Conservation (phyloP, 2,113 vertebrate species). For the Rhea pennata region DNA sequence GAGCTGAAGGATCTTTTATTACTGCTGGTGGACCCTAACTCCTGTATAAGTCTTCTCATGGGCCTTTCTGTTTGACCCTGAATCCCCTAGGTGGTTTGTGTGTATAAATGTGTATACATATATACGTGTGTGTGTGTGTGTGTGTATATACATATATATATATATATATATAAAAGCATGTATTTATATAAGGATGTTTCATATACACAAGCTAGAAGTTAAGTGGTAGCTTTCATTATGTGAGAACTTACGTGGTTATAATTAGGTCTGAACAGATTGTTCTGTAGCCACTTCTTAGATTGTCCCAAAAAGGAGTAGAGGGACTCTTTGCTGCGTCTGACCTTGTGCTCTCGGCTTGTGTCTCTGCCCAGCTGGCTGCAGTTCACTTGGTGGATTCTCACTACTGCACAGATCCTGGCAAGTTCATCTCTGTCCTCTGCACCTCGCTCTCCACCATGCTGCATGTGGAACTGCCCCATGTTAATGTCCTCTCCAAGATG, state of each 20-base stretch:
- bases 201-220: neutral
- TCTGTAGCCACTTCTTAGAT: fast-evolving
- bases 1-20: neutral
- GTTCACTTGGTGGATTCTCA: conserved; percentile 98
- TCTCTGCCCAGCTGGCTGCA: conserved; percentile 82
- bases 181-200: neutral
- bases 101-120: fast-evolving
- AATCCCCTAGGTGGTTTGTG: fast-evolving
- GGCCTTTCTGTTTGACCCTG: neutral
- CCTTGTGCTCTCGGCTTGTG: neutral
- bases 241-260: fast-evolving
- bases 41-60: neutral
- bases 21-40: neutral
- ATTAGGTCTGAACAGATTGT: too few relatives aligned
- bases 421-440: conserved; percentile 97
- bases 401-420: conserved; percentile 95
- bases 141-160: fast-evolving
- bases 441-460: conserved; percentile 96
- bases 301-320: fast-evolving
- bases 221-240: fast-evolving
- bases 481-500: conserved; percentile 98
- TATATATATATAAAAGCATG: fast-evolving
- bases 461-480: conserved; percentile 93
- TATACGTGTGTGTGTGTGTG: too few relatives aligned
- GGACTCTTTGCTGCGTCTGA: neutral